A percentile compares a stretch with the other conserved stretches of the same genome.
phyloP scores from a whole-genome alignment of 2,797 vertebrate genomes.

The Sebastes cheni region DNA sequence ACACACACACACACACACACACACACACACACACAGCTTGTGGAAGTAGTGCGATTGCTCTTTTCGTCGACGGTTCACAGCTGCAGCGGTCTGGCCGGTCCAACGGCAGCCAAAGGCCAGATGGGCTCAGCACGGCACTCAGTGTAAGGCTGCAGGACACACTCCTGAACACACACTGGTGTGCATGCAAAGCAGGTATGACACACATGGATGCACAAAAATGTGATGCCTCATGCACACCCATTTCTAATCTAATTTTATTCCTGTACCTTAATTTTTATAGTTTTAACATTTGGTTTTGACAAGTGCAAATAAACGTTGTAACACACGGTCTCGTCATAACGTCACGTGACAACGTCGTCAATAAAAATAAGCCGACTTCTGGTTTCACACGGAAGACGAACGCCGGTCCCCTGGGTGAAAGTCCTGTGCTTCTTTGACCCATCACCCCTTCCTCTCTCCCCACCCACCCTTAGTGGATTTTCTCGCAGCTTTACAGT shows the following conservation, averaged over 20 bases:
- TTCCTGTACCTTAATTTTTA: neutral
- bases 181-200: constrained; percentile 41
- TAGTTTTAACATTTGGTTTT: neutral
- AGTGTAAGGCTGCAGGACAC: constrained; percentile 34
- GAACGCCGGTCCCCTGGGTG: too few species aligned
- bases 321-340: neutral
- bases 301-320: neutral
- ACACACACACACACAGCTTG: neutral
- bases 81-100: constrained; percentile 7
- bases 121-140: constrained; percentile 43
- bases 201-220: constrained; percentile 24
- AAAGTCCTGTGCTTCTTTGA: too few species aligned
- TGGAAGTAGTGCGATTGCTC: neutral
- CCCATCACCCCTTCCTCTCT: too few species aligned
- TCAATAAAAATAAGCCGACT: neutral
- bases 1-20: neutral
- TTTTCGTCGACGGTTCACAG: constrained; percentile 17
- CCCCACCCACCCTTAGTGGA: too few species aligned
- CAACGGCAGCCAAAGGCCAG: constrained; percentile 46
- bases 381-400: neutral
- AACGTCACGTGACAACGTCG: neutral
- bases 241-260: neutral
- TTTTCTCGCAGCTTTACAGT: too few species aligned
- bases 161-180: constrained; percentile 32
- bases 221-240: constrained; percentile 6